Evolutionary conservation across 2,888 invertebrate species (phyloP).

Genomic region (Trilocha varians): DNA sequence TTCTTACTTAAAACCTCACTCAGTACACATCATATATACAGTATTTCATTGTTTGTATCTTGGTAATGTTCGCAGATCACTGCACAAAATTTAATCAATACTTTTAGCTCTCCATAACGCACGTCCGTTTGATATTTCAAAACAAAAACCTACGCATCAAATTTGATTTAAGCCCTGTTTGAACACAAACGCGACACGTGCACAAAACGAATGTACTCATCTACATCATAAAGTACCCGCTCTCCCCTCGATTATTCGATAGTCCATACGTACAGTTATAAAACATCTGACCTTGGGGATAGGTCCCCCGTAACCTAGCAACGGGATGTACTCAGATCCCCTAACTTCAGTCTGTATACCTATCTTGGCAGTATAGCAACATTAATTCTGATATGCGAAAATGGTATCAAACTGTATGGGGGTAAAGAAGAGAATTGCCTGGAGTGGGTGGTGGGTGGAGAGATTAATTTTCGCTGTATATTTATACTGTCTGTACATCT

Average conservation of each 20-base stretch:
- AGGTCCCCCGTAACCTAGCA: slow-evolving; percentile 64
- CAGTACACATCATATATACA: too few relatives aligned
- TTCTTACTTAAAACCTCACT: too few relatives aligned
- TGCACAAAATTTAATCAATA: too few relatives aligned
- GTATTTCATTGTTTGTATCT: too few relatives aligned
- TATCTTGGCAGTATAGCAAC: slow-evolving; percentile 49
- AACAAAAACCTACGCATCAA: slow-evolving; percentile 10
- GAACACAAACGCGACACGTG: slow-evolving; percentile 21
- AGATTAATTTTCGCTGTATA: slow-evolving; percentile 8
- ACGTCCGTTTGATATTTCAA: not conserved
- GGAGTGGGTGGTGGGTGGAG: slow-evolving; percentile 9
- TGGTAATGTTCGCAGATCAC: too few relatives aligned
- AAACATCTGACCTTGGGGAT: slow-evolving; percentile 64
- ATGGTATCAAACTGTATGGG: not conserved
- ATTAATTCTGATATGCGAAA: slow-evolving; percentile 38
- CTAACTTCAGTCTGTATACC: slow-evolving; percentile 62
- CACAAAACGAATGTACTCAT: slow-evolving; percentile 36
- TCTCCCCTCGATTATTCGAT: slow-evolving; percentile 45
- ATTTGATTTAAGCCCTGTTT: slow-evolving; percentile 15
- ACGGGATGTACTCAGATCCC: slow-evolving; percentile 58
- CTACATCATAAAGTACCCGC: slow-evolving; percentile 15
- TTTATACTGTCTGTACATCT: not conserved
- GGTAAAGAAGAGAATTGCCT: not conserved
- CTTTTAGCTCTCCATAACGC: not conserved
- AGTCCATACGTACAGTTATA: slow-evolving; percentile 45